Conservation (phyloP, 2,888 invertebrate species). For the Drosophila subsilvestris region DNA sequence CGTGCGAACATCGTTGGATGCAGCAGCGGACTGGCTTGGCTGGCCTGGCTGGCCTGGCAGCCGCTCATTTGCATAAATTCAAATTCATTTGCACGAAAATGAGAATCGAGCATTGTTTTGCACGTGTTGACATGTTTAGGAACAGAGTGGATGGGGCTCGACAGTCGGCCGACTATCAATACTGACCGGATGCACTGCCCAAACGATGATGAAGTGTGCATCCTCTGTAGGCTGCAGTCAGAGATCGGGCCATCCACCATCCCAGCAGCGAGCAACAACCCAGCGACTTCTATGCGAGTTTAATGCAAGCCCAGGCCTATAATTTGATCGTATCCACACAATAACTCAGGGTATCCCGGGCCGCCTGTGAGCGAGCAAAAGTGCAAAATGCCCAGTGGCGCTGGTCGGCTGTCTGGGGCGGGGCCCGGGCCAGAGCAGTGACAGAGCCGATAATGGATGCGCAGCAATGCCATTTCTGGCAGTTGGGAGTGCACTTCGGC, state of each 20-base stretch:
- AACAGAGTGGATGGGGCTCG: slow-evolving; percentile 14
- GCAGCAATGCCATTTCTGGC: slow-evolving; percentile 79
- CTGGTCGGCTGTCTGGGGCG: slow-evolving; percentile 40
- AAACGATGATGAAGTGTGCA: slow-evolving; percentile 51
- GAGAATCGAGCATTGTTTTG: slow-evolving; percentile 45
- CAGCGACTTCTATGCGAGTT: slow-evolving; percentile 73
- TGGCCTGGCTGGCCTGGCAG: not conserved
- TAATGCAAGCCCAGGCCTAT: slow-evolving; percentile 75
- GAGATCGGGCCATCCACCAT: slow-evolving; percentile 3
- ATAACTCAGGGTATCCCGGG: slow-evolving; percentile 66
- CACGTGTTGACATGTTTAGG: slow-evolving; percentile 48
- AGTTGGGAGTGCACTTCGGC: slow-evolving; percentile 78
- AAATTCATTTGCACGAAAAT: slow-evolving; percentile 37
- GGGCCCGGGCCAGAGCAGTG: slow-evolving; percentile 52
- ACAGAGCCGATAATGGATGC: slow-evolving; percentile 72
- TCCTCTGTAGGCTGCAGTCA: no score
- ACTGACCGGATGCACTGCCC: slow-evolving; percentile 64
- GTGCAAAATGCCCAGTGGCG: slow-evolving; percentile 75
- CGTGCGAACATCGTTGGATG: slow-evolving; percentile 57
- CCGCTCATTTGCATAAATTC: slow-evolving; percentile 68
- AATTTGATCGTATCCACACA: slow-evolving; percentile 79
- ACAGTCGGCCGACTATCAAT: not conserved
- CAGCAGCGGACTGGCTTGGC: not conserved
- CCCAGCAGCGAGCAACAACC: slow-evolving; percentile 5
- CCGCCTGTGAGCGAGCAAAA: slow-evolving; percentile 12